phyloP scores from a whole-genome alignment of 2,888 invertebrate species.

The Horisme vitalbata region DNA sequence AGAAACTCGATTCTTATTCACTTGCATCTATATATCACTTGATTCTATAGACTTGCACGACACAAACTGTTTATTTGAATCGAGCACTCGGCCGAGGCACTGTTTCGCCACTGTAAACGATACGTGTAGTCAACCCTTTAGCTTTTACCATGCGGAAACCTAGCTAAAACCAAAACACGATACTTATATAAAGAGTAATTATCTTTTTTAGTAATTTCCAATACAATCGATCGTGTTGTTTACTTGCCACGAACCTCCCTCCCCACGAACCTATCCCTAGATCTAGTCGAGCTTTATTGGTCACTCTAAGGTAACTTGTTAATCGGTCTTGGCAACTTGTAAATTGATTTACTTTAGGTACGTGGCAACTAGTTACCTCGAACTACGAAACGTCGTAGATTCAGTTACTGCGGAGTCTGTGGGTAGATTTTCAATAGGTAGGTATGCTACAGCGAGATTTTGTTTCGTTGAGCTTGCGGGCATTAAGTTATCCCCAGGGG shows the following conservation, averaged over 20 bases:
- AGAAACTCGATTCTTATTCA: too few species aligned
- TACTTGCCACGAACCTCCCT: neutral
- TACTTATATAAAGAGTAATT: too few species aligned
- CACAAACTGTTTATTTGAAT: too few species aligned
- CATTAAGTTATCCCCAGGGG: slow-evolving; percentile 38
- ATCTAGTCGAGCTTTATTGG: neutral
- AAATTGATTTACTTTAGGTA: slow-evolving; percentile 14
- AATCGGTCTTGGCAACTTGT: slow-evolving; percentile 16
- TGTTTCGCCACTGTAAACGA: too few species aligned
- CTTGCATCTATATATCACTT: too few species aligned
- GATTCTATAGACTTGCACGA: too few species aligned
- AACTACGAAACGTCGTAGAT: slow-evolving; percentile 9
- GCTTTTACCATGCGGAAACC: too few species aligned
- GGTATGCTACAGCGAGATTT: slow-evolving; percentile 17
- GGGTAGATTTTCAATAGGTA: slow-evolving; percentile 17
- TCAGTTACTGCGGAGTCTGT: slow-evolving; percentile 14
- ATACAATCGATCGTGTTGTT: neutral
- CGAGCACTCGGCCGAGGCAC: too few species aligned
- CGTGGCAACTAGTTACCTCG: slow-evolving; percentile 17
- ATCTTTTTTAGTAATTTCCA: neutral
- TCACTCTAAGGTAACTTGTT: slow-evolving; percentile 12
- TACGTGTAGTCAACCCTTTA: too few species aligned
- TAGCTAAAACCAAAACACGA: too few species aligned
- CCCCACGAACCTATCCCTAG: neutral
- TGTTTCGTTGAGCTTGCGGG: slow-evolving; percentile 38